These are phyloP conservation scores for Sweltsa coloradensis DNA, from an alignment of 1,140 invertebrate species.

Conservation along the genomic window DNA sequence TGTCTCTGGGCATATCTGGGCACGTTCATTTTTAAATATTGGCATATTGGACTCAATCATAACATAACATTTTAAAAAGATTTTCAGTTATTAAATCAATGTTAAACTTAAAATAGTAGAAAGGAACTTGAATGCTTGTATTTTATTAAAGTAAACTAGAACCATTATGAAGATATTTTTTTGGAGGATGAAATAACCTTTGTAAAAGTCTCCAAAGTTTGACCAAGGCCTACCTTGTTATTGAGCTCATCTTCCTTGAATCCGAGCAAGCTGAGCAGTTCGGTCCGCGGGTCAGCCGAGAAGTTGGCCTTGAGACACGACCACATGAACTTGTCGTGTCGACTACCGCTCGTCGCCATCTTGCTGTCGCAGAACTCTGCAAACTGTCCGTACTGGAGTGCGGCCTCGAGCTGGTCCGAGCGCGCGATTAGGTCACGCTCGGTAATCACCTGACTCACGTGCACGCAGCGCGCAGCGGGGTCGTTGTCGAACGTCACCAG, in stretches of 20 bases:
- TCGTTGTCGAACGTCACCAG: slow-evolving; percentile 65
- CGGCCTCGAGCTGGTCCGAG: slow-evolving; percentile 58
- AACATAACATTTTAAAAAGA: too few species aligned
- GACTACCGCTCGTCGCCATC: slow-evolving; percentile 43
- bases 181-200: too few species aligned
- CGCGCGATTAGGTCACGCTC: slow-evolving; percentile 66
- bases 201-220: too few species aligned
- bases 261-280: slow-evolving; percentile 56
- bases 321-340: slow-evolving; percentile 56
- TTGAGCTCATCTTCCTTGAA: slow-evolving; percentile 35
- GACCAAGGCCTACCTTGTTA: slow-evolving; percentile 29
- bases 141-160: too few species aligned
- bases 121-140: too few species aligned
- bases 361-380: slow-evolving; percentile 64
- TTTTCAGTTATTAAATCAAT: too few species aligned
- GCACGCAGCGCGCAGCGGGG: slow-evolving; percentile 32
- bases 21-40: too few species aligned
- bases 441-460: slow-evolving; percentile 66
- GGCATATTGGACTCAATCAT: too few species aligned
- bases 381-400: slow-evolving; percentile 44
- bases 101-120: too few species aligned
- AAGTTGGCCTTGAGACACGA: slow-evolving; percentile 75
- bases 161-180: too few species aligned
- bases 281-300: slow-evolving; percentile 52
- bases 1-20: too few species aligned